A percentile compares a stretch with the other conserved stretches of the same genome.
Evolutionary conservation across 2,113 vertebrate genomes (phyloP).

Genomic region (Symphodus melops): DNA sequence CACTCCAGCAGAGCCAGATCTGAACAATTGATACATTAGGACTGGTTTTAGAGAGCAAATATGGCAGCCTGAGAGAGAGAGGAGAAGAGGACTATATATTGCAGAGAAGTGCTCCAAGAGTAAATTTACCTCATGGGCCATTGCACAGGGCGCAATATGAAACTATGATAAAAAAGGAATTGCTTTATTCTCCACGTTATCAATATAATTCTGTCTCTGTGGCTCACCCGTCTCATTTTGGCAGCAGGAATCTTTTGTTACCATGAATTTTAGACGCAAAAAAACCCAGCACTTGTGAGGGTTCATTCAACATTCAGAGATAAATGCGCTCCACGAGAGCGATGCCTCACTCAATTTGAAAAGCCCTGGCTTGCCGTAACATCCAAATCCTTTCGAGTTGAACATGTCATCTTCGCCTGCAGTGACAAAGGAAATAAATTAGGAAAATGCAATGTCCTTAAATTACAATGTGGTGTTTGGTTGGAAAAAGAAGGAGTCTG

Average conservation of each 20-base stretch:
- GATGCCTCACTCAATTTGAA: conserved; percentile 53
- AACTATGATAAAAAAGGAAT: conserved; percentile 76
- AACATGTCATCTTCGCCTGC: conserved; percentile 43
- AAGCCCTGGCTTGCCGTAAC: conserved; percentile 38
- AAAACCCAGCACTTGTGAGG: conserved; percentile 37
- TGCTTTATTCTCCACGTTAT: conserved; percentile 72
- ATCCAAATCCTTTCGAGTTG: conserved; percentile 52
- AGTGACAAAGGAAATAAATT: conserved; percentile 59
- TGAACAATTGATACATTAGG: conserved; percentile 80
- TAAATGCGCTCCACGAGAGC: conserved; percentile 53
- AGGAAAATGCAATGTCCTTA: conserved; percentile 52
- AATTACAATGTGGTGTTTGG: conserved; percentile 42
- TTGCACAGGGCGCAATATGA: conserved; percentile 70
- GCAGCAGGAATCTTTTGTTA: conserved; percentile 64
- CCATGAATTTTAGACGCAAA: conserved; percentile 39
- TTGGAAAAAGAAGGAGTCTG: neutral
- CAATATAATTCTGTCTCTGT: conserved; percentile 65
- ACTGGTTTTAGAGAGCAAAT: conserved; percentile 71
- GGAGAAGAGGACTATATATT: conserved; percentile 50
- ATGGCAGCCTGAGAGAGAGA: conserved; percentile 40
- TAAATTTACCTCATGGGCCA: conserved; percentile 75
- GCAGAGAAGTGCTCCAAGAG: conserved; percentile 63
- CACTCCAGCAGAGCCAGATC: conserved; percentile 74
- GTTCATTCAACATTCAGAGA: conserved; percentile 60
- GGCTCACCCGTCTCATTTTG: conserved; percentile 53